Evolutionary conservation across 2,888 invertebrate genomes (phyloP).

Genomic region (Drosophila ustulata): DNA sequence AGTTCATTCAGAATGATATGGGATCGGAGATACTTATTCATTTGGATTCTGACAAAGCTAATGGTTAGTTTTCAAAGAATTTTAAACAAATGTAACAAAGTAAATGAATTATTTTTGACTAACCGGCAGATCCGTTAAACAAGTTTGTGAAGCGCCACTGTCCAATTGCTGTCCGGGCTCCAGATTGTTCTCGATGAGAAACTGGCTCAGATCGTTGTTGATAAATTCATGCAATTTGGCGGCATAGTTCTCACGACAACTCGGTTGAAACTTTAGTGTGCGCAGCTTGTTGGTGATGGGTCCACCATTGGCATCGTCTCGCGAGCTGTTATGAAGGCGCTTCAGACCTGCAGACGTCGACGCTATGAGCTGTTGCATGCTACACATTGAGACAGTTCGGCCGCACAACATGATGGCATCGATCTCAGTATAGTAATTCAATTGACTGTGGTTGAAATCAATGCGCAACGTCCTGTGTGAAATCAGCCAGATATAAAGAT

Average conservation of each 20-base stretch:
- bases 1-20: no score
- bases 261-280: constrained; percentile 82
- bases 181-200: constrained; percentile 67
- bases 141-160: constrained; percentile 26
- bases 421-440: constrained; percentile 94
- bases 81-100: background rate
- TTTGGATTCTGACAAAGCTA: no score
- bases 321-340: background rate
- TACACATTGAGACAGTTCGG: constrained; percentile 83
- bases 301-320: constrained; percentile 62
- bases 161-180: constrained; percentile 24
- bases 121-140: constrained; percentile 85
- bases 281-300: constrained; percentile 83
- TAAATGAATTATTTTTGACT: constrained; percentile 26
- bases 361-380: constrained; percentile 69
- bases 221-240: constrained; percentile 82
- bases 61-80: background rate
- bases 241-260: constrained; percentile 75
- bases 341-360: constrained; percentile 18
- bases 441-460: constrained; percentile 93
- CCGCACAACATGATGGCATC: constrained; percentile 94
- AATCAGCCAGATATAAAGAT: constrained; percentile 22
- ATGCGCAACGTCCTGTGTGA: constrained; percentile 89
- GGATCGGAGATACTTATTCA: no score
- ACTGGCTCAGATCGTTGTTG: constrained; percentile 83